These are phyloP conservation scores for Pachydiplax longipennis DNA, from an alignment of 2,888 invertebrate species.

Conservation along the genomic window DNA sequence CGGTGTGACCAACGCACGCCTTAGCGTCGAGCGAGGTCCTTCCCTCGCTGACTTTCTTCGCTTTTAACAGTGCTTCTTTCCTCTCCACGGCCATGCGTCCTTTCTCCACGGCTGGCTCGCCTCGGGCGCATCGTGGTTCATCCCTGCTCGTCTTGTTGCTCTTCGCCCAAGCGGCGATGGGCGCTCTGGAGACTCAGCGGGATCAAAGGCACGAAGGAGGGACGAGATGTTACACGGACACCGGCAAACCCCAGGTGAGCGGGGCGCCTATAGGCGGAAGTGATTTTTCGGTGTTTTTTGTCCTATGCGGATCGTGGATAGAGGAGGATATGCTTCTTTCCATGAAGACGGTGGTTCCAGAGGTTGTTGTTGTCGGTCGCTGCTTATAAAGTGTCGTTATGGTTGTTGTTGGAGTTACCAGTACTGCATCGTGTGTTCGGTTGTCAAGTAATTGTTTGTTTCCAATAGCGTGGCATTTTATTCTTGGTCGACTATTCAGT, in stretches of 20 bases:
- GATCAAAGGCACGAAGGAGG: constrained; percentile 38
- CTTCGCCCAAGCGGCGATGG: not conserved
- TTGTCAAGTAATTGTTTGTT: too few species aligned
- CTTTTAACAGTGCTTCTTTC: not conserved
- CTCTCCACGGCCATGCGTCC: not conserved
- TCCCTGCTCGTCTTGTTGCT: not conserved
- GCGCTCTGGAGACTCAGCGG: not conserved
- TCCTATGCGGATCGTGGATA: too few species aligned
- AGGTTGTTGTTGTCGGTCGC: too few species aligned
- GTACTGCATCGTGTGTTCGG: too few species aligned
- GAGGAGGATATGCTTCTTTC: too few species aligned
- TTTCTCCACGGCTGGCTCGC: not conserved
- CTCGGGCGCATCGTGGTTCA: not conserved
- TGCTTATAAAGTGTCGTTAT: too few species aligned
- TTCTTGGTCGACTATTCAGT: too few species aligned
- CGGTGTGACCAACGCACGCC: not conserved
- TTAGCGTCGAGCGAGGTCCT: not conserved
- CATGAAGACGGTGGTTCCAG: too few species aligned
- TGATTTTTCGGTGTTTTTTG: not conserved
- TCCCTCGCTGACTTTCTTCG: not conserved
- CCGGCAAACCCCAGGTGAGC: constrained; percentile 51
- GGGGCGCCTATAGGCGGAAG: not conserved
- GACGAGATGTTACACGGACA: constrained; percentile 51
- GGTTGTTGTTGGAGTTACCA: too few species aligned
- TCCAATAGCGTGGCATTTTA: too few species aligned